Conservation (phyloP, 2,888 invertebrate genomes). For the Zhuqinia jingwanae region DNA sequence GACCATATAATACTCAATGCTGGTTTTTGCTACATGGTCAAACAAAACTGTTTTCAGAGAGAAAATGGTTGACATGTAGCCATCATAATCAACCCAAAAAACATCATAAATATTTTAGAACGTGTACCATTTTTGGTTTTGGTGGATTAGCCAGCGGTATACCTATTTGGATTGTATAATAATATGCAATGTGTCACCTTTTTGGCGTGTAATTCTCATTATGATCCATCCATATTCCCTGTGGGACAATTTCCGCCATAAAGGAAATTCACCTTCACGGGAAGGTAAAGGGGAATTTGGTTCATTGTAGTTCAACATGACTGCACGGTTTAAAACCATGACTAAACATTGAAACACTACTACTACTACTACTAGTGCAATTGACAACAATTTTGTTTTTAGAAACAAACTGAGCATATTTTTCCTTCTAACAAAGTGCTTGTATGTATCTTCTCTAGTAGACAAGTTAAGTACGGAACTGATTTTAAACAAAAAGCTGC, state of each 20-base stretch:
- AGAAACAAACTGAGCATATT: not conserved
- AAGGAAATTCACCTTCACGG: conserved; percentile 44
- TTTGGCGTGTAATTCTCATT: conserved; percentile 34
- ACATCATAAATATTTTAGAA: not conserved
- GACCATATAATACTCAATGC: too few species aligned
- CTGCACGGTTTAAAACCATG: conserved; percentile 19
- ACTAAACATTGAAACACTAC: not conserved
- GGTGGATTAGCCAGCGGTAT: not conserved
- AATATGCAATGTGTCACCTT: not conserved
- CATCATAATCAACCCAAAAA: too few species aligned
- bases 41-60: too few species aligned
- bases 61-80: not conserved
- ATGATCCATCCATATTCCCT: conserved; percentile 46
- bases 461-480: not conserved
- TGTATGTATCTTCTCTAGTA: too few species aligned
- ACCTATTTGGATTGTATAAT: not conserved
- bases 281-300: not conserved
- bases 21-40: too few species aligned
- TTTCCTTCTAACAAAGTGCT: too few species aligned
- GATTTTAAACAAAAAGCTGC: not conserved
- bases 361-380: too few species aligned
- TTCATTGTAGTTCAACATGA: conserved; percentile 1
- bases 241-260: conserved; percentile 59
- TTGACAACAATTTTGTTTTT: not conserved
- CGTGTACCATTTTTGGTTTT: too few species aligned